A percentile compares a stretch with the other conserved stretches of the same genome.
phyloP scores from a whole-genome alignment of 2,888 invertebrate species.

The Xestia sexstrigata region DNA sequence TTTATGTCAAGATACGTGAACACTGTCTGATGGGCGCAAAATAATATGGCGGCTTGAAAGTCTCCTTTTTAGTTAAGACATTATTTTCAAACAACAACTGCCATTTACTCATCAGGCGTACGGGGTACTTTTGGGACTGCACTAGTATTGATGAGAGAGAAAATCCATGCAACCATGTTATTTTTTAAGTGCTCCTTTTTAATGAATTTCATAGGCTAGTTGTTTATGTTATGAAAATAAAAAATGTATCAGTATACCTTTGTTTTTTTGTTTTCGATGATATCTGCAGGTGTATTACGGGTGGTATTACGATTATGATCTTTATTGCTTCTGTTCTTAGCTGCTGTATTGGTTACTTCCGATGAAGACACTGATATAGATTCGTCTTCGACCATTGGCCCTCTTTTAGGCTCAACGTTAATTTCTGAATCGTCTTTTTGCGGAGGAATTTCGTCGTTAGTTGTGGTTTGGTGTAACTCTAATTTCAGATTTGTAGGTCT shows the following conservation, averaged over 20 bases:
- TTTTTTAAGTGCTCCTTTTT: background rate
- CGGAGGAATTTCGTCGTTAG: constrained; percentile 13
- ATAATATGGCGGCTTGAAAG: background rate
- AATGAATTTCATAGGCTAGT: background rate
- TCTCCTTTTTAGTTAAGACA: background rate
- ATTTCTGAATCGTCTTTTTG: constrained; percentile 23
- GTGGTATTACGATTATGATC: constrained; percentile 47
- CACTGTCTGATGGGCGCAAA: background rate
- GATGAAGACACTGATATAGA: constrained; percentile 82
- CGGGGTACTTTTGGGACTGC: background rate
- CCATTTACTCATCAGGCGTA: background rate
- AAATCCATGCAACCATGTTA: background rate
- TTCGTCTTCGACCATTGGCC: constrained; percentile 70
- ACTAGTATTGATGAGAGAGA: background rate
- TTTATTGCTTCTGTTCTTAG: constrained; percentile 37
- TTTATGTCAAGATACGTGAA: background rate
- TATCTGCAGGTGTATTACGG: constrained; percentile 52
- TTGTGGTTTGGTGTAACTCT: constrained; percentile 30
- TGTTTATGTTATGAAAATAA: constrained; percentile 2
- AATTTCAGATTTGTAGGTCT: constrained; percentile 20
- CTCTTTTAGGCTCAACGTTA: constrained; percentile 22
- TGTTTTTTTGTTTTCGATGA: constrained; percentile 61
- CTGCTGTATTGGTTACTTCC: constrained; percentile 67
- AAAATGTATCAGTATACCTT: constrained; percentile 67
- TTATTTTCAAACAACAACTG: background rate